These are phyloP conservation scores for Vidua macroura DNA, from an alignment of 2,113 vertebrate species.

Conservation along the genomic window DNA sequence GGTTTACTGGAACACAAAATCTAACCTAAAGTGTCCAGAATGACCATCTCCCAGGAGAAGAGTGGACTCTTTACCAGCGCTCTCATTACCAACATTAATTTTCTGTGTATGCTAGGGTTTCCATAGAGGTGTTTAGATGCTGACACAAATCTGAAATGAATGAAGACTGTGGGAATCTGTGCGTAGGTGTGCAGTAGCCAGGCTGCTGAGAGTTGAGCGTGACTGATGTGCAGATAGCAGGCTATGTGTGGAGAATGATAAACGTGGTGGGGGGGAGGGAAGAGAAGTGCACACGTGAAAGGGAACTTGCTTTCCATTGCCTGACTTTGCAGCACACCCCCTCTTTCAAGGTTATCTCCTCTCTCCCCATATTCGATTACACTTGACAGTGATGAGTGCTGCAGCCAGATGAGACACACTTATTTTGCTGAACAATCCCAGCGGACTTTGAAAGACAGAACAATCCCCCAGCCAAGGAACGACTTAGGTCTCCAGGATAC, in stretches of 20 bases:
- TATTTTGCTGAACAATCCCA: constrained; percentile 13
- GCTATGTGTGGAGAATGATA: constrained; percentile 49
- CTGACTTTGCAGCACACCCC: constrained; percentile 3
- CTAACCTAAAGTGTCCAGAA: background rate
- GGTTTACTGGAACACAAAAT: background rate
- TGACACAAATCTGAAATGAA: constrained; percentile 25
- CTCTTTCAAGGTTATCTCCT: constrained; percentile 27
- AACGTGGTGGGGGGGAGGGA: background rate
- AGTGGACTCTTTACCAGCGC: background rate
- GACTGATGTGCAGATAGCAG: constrained; percentile 62
- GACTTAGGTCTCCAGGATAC: background rate
- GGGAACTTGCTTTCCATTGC: background rate
- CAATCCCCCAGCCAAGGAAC: background rate
- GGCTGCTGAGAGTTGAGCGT: constrained; percentile 30
- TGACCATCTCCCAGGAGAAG: background rate
- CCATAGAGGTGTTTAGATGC: background rate
- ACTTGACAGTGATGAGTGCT: constrained; percentile 21
- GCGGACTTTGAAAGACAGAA: background rate
- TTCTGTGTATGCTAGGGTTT: background rate
- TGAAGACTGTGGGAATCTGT: constrained; percentile 28
- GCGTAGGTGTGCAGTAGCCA: constrained; percentile 54
- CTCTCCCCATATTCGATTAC: constrained; percentile 14
- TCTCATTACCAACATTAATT: background rate
- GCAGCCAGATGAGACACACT: constrained; percentile 10
- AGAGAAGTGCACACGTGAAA: background rate